Evolutionary conservation across 2,888 invertebrate genomes (phyloP).

Genomic region (Spisula subtruncata): DNA sequence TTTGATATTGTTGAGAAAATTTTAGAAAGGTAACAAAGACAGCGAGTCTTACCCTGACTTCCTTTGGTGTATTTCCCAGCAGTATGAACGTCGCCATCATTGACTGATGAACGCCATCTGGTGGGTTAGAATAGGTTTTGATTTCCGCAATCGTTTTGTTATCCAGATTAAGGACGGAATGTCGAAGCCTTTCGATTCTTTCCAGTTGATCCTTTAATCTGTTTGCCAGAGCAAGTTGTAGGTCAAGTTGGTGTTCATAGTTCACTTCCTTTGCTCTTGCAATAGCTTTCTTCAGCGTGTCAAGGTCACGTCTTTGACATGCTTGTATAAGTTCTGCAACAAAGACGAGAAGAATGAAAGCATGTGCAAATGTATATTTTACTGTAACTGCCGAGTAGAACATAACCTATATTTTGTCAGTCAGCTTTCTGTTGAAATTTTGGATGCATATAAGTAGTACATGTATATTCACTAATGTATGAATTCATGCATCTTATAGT

Average conservation of each 20-base stretch:
- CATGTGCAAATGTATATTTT: background rate
- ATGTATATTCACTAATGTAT: no score
- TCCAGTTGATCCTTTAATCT: constrained; percentile 79
- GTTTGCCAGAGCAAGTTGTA: constrained; percentile 80
- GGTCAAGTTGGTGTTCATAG: constrained; percentile 80
- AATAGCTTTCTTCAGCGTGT: constrained; percentile 78
- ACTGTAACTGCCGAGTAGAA: no score
- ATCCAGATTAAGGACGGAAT: constrained; percentile 84
- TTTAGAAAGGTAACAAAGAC: no score
- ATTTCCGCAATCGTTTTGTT: constrained; percentile 85
- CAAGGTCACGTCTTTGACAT: constrained; percentile 77
- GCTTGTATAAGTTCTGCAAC: constrained; percentile 80
- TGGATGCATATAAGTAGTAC: no score
- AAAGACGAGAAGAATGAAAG: background rate
- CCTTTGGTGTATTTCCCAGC: constrained; percentile 80
- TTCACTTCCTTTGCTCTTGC: constrained; percentile 79
- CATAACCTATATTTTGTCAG: no score
- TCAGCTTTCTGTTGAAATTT: no score
- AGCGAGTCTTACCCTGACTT: constrained; percentile 79
- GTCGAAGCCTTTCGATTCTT: constrained; percentile 81
- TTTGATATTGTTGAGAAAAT: no score
- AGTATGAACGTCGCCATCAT: constrained; percentile 84
- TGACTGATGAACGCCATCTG: constrained; percentile 82
- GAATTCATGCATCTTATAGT: no score
- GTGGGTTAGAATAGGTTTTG: constrained; percentile 84